phyloP scores from a whole-genome alignment of 1,140 invertebrate genomes.

The Chironomus tepperi region DNA sequence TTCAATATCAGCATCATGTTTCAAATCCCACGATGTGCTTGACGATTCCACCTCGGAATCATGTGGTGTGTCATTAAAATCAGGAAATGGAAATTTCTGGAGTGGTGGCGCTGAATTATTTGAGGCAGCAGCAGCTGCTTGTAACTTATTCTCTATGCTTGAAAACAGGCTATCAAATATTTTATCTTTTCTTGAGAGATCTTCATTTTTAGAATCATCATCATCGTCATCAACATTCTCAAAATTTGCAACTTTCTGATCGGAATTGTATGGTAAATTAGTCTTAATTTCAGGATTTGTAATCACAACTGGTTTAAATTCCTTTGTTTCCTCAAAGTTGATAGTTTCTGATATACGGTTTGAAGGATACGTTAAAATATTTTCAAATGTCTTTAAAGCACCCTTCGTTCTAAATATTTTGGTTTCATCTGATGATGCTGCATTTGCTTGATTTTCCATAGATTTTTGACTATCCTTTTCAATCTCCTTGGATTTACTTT shows the following conservation, averaged over 20 bases:
- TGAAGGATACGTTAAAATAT: background rate
- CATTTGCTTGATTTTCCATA: background rate
- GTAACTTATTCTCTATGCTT: background rate
- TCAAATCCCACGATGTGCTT: constrained; percentile 7
- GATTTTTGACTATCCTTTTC: background rate
- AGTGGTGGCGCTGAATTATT: background rate
- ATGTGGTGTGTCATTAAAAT: background rate
- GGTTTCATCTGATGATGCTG: background rate
- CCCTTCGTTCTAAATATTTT: constrained; percentile 9
- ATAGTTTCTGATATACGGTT: background rate
- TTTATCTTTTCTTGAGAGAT: constrained; percentile 5
- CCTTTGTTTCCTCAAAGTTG: background rate
- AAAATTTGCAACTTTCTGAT: background rate
- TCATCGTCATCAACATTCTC: background rate
- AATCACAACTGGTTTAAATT: background rate
- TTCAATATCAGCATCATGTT: constrained; percentile 18
- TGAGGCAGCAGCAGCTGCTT: background rate
- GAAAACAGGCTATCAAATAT: constrained; percentile 15
- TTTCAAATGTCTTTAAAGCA: constrained; percentile 2
- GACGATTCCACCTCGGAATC: background rate
- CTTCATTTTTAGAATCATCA: background rate
- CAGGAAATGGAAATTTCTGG: background rate
- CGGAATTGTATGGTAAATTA: background rate
- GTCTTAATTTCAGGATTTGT: background rate
- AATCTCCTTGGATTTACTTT: no score